Percentiles rank a stretch among this genome's conserved stretches.
These are phyloP conservation scores for Crypturellus undulatus DNA, from an alignment of 2,113 vertebrate genomes.

Conservation along the genomic window DNA sequence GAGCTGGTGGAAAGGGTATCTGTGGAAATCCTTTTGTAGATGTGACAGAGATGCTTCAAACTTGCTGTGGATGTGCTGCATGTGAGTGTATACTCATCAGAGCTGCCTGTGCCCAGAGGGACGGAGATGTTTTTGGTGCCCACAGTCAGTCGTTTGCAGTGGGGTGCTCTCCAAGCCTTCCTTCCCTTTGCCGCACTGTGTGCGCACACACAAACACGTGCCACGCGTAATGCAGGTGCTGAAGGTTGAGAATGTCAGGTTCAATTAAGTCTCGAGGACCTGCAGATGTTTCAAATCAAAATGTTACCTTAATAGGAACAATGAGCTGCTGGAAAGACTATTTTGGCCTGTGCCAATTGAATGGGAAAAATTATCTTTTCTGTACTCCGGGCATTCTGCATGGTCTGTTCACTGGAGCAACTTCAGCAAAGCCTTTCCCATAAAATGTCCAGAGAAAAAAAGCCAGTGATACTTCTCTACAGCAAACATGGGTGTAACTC, in stretches of 20 bases:
- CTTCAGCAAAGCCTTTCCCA: not conserved
- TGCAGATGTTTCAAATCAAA: conserved; percentile 81
- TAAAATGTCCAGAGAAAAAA: not conserved
- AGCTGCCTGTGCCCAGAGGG: not conserved
- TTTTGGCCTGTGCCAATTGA: conserved; percentile 56
- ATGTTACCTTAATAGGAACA: conserved; percentile 77
- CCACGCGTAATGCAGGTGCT: conserved; percentile 73
- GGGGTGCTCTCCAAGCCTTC: not conserved
- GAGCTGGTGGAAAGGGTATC: not conserved
- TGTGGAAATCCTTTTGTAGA: not conserved
- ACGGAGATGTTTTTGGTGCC: not conserved
- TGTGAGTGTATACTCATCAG: not conserved
- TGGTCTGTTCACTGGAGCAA: not conserved
- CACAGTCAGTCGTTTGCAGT: not conserved
- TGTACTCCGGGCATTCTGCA: not conserved
- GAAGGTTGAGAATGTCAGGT: conserved; percentile 70
- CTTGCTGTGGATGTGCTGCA: not conserved
- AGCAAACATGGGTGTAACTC: not conserved
- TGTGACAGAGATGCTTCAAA: not conserved
- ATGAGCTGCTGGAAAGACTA: conserved; percentile 68
- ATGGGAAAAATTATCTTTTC: conserved; percentile 48
- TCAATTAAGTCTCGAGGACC: conserved; percentile 74
- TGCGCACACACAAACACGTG: accelerated
- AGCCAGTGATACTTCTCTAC: not conserved
- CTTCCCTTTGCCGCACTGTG: not conserved